Evolutionary conservation across 2,113 vertebrate genomes (phyloP), one percentile per base, ranked within the genome.

Genomic region (Osmerus mordax): DNA sequence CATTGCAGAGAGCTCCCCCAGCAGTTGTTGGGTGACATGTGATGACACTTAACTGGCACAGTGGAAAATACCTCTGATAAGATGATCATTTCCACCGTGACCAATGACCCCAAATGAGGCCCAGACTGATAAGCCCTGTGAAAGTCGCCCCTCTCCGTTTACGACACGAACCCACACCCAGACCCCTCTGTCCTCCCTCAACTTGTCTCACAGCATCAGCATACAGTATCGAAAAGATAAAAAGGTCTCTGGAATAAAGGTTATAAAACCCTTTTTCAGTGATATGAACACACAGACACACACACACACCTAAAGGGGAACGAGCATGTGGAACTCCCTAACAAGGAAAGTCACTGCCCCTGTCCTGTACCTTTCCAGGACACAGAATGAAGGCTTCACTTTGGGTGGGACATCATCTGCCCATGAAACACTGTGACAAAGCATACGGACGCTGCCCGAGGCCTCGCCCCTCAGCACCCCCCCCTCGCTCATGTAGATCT

Each of bases 11-110:
- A 85, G 70, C 81, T 78, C 9, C 76, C 70, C 68, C 73, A 74
- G 76, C 83, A 84, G 89, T 82, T 86, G 83, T 79, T 82, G 80
- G 76, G 80, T 69, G 84, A 79, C 75, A 87, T 86, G 87, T 85
- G 87, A 82, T 89, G 87, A 89, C 86, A 89, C 79, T 65, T 65
- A 80, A 80, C 75, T 63, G n/a, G 83, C 86, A 82, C 78, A 82
- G 89, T 88, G 87, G 87, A 91, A 90, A 89, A 90, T 89, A 82
- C 84, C 75, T 83, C 83, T 73, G 88, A 89, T 90, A 91, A 89
- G 81, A 85, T 80, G 84, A 88, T 89, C 86, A 76, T 79, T 86
- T 87, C 84, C 83, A 84, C 78, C 32, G 29, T 25, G 81, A 76
- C 84, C 12, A 65, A 78, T 62, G 53, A 73, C 79, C 78, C 28